Base-by-base conservation (phyloP, 2,888 invertebrate species). In the Diachrysia chrysitis region DNA sequence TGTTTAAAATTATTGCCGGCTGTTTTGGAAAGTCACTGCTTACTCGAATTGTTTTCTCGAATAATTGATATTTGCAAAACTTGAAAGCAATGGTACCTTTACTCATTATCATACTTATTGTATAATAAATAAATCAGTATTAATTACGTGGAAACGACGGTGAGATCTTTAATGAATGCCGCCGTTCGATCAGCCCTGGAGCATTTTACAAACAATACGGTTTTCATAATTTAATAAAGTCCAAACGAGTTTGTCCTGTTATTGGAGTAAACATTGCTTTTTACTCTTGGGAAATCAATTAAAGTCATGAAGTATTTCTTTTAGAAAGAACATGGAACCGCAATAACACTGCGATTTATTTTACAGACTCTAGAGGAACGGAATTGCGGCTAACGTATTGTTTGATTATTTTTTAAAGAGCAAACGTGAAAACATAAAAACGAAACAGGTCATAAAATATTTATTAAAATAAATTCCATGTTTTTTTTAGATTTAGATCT, bases 251-350 rank as follows among this genome's bases (percentile, higher is more conserved):
- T 57, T 54, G 57, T 35, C 32, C 42, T 59, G 35, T 63, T 68
- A 46, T 66, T 63, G 51, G 46, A 70, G 55, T 54, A 77, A 68
- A 60, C 10, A 51, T 59, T 48, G 59, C 29, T 12, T 65, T 66
- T 63, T 67, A 61, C 72, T 68, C 68, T 53, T 48, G 69, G 55
- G 76, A 72, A 76, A 76, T 77, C 70, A 74, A 61, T 69, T 32
- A 55, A 58, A 64, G 46, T 48, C 21, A 62, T 58, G 29, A 55
- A 60, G 25, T 57, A 71, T 63, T 72, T 63, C 46, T 59, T 55
- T 16, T 19, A 29, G 53, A 19, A 14, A 55, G 51, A 60, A 56
- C 14, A 56, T 16, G 48, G 21, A 51, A 21, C 48, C 19, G 19
- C 19, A 51, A 51, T 51, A 51, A 51, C 48, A 21, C 19, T 19